A percentile compares a stretch with the other conserved stretches of the same genome.
These are phyloP conservation scores for Psilanteris sp. DNA, from an alignment of 1,140 invertebrate species.

Conservation along the genomic window DNA sequence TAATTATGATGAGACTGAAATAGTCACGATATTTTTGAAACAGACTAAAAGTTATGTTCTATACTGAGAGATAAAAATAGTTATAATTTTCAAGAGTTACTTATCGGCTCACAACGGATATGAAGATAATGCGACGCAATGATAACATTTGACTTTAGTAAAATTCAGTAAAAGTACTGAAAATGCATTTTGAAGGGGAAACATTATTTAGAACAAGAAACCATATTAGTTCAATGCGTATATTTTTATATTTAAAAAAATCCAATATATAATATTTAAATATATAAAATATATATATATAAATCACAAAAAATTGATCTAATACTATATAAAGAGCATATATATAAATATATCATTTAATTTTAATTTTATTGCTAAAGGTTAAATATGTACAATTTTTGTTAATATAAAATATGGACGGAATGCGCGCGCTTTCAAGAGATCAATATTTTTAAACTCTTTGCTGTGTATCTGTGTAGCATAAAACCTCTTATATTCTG, in stretches of 20 bases:
- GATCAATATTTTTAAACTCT: conserved; percentile 28
- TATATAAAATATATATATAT: conserved; percentile 59
- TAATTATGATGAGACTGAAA: no score
- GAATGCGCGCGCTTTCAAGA: conserved; percentile 47
- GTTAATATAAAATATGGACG: conserved; percentile 45
- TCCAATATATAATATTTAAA: conserved; percentile 39
- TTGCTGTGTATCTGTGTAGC: neutral
- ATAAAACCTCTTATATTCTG: conserved; percentile 50
- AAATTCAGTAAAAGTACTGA: conserved; percentile 35
- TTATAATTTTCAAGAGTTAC: conserved; percentile 34
- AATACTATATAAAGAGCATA: conserved; percentile 28
- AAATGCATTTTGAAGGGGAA: conserved; percentile 37
- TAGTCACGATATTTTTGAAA: no score
- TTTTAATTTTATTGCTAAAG: conserved; percentile 53
- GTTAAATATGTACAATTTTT: conserved; percentile 44
- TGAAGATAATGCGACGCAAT: conserved; percentile 31
- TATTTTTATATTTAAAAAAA: conserved; percentile 34
- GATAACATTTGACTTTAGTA: conserved; percentile 46
- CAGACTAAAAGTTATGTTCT: no score
- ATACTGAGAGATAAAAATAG: conserved; percentile 42
- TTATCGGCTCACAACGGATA: conserved; percentile 52
- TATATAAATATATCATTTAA: conserved; percentile 46
- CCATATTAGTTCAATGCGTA: conserved; percentile 8
- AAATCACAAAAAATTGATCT: conserved; percentile 52
- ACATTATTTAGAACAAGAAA: conserved; percentile 4